Conservation (phyloP, 2,888 invertebrate genomes). For the Phengaris arion region DNA sequence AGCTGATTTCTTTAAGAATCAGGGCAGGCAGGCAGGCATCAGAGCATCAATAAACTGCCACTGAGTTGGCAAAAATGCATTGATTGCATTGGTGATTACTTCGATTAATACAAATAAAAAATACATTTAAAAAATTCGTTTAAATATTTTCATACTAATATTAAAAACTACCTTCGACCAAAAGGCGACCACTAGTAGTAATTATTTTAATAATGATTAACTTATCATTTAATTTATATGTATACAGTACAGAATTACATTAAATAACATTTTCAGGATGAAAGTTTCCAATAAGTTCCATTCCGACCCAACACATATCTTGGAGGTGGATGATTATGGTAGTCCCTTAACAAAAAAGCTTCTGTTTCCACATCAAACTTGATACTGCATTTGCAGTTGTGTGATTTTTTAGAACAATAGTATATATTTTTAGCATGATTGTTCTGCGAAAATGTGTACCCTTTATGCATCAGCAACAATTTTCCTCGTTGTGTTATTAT, state of each 20-base stretch:
- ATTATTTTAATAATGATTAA: too few species aligned
- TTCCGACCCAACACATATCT: slow-evolving; percentile 38
- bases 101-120: too few species aligned
- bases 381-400: slow-evolving; percentile 49
- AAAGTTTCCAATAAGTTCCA: slow-evolving; percentile 38
- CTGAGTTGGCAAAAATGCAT: too few species aligned
- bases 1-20: too few species aligned
- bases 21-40: too few species aligned
- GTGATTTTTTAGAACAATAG: slow-evolving; percentile 43
- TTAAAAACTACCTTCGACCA: too few species aligned
- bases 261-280: slow-evolving; percentile 11
- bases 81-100: too few species aligned
- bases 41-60: too few species aligned
- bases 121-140: too few species aligned
- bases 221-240: too few species aligned
- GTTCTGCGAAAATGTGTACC: slow-evolving; percentile 49
- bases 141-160: too few species aligned
- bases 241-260: neutral
- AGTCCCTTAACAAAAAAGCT: slow-evolving; percentile 40
- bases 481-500: slow-evolving; percentile 43
- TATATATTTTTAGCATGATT: slow-evolving; percentile 47
- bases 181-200: too few species aligned
- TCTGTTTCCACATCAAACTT: slow-evolving; percentile 43
- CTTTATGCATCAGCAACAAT: slow-evolving; percentile 46
- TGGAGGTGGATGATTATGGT: slow-evolving; percentile 49